Conservation (phyloP, 2,797 vertebrate genomes). For the Pristis pectinata region DNA sequence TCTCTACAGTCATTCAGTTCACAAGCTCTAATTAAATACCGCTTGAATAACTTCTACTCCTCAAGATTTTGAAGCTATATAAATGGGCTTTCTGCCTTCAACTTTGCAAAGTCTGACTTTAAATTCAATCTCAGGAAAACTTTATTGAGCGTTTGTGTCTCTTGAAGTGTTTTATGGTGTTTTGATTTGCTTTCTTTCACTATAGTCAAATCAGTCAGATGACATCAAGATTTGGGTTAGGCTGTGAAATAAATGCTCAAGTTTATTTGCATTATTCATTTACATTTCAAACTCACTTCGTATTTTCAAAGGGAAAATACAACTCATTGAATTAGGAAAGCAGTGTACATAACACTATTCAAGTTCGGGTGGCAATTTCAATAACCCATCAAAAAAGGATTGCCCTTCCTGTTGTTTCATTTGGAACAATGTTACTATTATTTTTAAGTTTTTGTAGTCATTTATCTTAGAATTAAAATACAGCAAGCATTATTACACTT, state of each 20-base stretch:
- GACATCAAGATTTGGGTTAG: not conserved
- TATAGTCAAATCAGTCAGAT: not conserved
- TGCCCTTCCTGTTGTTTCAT: not conserved
- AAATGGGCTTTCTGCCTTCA: not conserved
- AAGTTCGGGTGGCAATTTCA: not conserved
- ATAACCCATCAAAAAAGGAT: not conserved
- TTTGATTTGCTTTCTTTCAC: not conserved
- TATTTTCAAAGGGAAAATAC: not conserved
- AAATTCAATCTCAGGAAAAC: not conserved
- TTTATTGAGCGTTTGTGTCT: not conserved
- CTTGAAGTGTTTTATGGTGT: not conserved
- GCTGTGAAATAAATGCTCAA: not conserved
- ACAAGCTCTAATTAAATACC: slow-evolving; percentile 26
- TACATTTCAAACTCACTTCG: not conserved
- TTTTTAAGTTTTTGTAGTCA: not conserved
- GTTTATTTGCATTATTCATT: not conserved
- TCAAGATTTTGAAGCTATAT: not conserved
- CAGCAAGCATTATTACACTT: not conserved
- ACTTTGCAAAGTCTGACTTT: not conserved
- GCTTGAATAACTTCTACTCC: not conserved
- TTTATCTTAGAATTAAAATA: not conserved
- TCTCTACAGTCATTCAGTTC: slow-evolving; percentile 2
- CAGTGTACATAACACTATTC: not conserved
- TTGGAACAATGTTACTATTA: not conserved
- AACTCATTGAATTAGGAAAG: not conserved